Percentiles rank a stretch among this genome's conserved stretches.
phyloP scores from a whole-genome alignment of 2,113 vertebrate species.

The Catharus minimus region DNA sequence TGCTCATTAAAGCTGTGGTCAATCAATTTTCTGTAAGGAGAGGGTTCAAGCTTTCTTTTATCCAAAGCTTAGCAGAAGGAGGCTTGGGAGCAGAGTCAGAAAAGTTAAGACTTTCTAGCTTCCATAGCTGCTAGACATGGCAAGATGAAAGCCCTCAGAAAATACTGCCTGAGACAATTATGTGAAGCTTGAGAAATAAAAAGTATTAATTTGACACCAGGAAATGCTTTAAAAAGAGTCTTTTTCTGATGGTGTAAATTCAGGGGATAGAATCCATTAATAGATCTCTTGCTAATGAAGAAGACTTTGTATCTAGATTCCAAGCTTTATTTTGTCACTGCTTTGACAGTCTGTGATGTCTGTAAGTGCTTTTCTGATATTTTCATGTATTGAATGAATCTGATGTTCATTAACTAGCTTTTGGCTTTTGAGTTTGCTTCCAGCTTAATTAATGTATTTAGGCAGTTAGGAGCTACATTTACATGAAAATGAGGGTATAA shows the following conservation, averaged over 20 bases:
- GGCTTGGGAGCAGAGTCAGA: background rate
- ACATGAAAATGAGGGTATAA: slow-evolving; percentile 24
- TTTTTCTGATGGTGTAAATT: slow-evolving; percentile 34
- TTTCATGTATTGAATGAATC: slow-evolving; percentile 17
- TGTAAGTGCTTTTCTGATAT: slow-evolving; percentile 57
- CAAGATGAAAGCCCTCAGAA: background rate
- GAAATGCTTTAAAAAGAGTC: slow-evolving; percentile 16
- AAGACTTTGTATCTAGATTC: slow-evolving; percentile 19
- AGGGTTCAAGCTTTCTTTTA: background rate
- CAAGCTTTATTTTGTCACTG: slow-evolving; percentile 43
- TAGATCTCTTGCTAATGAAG: slow-evolving; percentile 8
- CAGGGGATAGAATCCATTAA: background rate
- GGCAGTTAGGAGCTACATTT: slow-evolving; percentile 9
- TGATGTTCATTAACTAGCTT: slow-evolving; percentile 32
- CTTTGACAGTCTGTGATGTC: slow-evolving; percentile 37
- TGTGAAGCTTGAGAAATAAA: background rate
- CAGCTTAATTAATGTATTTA: slow-evolving; percentile 41
- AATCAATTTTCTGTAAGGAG: background rate
- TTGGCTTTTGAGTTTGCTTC: slow-evolving; percentile 33
- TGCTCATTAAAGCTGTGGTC: background rate
- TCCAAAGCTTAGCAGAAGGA: background rate
- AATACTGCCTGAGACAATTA: background rate
- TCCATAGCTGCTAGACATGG: rapidly evolving
- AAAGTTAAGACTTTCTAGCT: background rate
- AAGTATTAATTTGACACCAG: background rate